phyloP scores from a whole-genome alignment of 2,888 invertebrate species.

The Rotaria macrura region DNA sequence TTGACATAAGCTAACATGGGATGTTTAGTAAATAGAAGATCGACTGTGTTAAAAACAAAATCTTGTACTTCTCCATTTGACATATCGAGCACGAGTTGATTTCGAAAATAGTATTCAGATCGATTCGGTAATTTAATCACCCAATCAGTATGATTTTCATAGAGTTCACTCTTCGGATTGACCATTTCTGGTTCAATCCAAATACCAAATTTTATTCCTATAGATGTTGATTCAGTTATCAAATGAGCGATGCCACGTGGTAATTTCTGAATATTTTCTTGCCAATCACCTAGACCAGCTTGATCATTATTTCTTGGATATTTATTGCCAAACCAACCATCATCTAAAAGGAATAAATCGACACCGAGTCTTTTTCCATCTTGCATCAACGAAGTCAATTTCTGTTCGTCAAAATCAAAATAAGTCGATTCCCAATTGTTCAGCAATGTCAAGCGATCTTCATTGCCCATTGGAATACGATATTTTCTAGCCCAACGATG shows the following conservation, averaged over 20 bases:
- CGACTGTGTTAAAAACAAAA: not conserved
- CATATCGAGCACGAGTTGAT: constrained; percentile 5
- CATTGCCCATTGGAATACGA: not conserved
- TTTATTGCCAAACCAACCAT: constrained; percentile 19
- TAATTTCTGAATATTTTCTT: not conserved
- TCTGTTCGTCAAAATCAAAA: not conserved
- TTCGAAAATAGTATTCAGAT: not conserved
- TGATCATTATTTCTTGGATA: not conserved
- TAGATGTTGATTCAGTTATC: not conserved
- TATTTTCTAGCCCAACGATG: constrained; percentile 13
- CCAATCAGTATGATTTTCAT: not conserved
- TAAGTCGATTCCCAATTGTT: not conserved
- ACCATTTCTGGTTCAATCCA: constrained; percentile 15
- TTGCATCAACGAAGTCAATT: not conserved
- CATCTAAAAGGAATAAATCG: constrained; percentile 8
- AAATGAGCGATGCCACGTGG: not conserved
- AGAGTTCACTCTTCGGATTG: not conserved
- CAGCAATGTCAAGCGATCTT: not conserved
- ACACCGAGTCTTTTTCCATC: constrained; percentile 1
- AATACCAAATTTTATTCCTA: not conserved
- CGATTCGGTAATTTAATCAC: not conserved
- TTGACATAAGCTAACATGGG: not conserved
- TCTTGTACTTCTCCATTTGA: not conserved
- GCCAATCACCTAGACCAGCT: constrained; percentile 8
- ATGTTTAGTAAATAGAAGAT: not conserved